Evolutionary conservation across 2,888 invertebrate species (phyloP).

Genomic region (Anticlea derivata): DNA sequence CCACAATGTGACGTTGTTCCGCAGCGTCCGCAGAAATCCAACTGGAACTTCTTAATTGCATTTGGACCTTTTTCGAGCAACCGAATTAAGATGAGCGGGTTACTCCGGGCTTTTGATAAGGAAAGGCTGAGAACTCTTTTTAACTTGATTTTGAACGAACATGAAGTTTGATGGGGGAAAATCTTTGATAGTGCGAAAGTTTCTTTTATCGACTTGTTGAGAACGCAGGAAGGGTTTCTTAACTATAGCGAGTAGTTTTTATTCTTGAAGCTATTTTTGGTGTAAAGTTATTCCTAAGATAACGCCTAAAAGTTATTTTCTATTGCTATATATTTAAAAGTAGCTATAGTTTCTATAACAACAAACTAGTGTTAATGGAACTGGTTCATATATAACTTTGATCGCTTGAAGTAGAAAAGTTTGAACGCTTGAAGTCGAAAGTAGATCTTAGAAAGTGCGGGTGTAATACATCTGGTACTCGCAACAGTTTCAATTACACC

Average conservation of each 20-base stretch:
- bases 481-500: too few species aligned
- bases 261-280: not conserved
- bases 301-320: too few species aligned
- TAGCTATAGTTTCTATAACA: too few species aligned
- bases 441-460: too few species aligned
- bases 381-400: too few species aligned
- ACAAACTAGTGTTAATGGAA: too few species aligned
- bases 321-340: too few species aligned
- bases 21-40: not conserved
- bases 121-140: constrained; percentile 17
- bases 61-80: constrained; percentile 24
- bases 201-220: constrained; percentile 12
- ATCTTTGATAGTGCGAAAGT: constrained; percentile 13
- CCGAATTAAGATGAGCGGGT: constrained; percentile 26
- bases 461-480: too few species aligned
- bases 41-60: constrained; percentile 17
- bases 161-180: constrained; percentile 8
- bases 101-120: constrained; percentile 25
- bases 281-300: too few species aligned
- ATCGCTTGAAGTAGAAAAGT: too few species aligned
- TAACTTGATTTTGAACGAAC: constrained; percentile 22
- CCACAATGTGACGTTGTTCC: too few species aligned
- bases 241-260: not conserved
- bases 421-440: too few species aligned
- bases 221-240: not conserved